phyloP scores from a whole-genome alignment of 2,888 invertebrate species.

The Stenoptilia bipunctidactyla region DNA sequence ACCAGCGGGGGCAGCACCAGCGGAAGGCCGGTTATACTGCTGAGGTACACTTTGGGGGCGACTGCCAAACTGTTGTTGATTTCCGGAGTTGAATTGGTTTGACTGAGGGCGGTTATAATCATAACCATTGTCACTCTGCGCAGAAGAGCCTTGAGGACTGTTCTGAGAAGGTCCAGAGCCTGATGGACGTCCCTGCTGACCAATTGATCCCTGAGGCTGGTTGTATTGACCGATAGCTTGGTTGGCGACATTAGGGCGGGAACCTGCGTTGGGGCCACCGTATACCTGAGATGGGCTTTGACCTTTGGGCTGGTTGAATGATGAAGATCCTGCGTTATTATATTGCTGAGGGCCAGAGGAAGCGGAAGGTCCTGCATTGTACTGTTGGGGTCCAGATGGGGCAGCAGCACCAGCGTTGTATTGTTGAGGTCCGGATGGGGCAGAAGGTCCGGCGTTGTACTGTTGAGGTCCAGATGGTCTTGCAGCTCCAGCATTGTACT shows the following conservation, averaged over 20 bases:
- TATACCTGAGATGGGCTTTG: constrained; percentile 9
- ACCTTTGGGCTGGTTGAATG: constrained; percentile 14
- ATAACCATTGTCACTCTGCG: constrained; percentile 19
- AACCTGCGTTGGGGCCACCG: not conserved
- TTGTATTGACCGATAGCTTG: not conserved
- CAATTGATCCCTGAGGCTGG: constrained; percentile 3
- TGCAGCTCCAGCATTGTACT: constrained; percentile 2
- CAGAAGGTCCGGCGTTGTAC: not conserved
- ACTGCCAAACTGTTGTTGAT: not conserved
- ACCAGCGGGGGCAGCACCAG: not conserved
- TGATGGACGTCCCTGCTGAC: constrained; percentile 3
- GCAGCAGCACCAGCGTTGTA: constrained; percentile 3
- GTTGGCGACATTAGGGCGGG: not conserved
- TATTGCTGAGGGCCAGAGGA: not conserved
- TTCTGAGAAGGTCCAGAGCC: constrained; percentile 10
- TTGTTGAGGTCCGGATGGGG: not conserved
- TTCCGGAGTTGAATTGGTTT: constrained; percentile 5
- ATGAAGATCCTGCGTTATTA: constrained; percentile 6
- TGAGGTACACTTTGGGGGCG: constrained; percentile 1
- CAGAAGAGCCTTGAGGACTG: constrained; percentile 10
- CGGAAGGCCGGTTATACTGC: constrained; percentile 6
- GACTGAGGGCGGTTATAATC: constrained; percentile 18
- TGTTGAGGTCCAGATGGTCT: not conserved
- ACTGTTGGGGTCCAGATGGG: not conserved
- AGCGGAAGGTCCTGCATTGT: constrained; percentile 2